Conservation (phyloP, 2,888 invertebrate genomes). For the Spialia ferax region DNA sequence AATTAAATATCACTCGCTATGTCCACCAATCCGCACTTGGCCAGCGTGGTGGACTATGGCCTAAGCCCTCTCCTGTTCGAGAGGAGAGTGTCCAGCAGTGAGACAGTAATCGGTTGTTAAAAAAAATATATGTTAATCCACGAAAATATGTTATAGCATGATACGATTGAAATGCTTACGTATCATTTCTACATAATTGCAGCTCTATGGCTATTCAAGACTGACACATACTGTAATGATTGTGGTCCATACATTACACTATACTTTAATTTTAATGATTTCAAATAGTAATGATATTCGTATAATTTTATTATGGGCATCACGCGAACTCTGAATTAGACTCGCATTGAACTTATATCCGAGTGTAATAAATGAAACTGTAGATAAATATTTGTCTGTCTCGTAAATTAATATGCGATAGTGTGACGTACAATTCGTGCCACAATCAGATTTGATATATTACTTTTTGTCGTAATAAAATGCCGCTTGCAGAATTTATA, state of each 20-base stretch:
- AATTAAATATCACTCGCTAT: too few species aligned
- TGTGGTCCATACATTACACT: slow-evolving; percentile 1
- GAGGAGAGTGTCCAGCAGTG: too few species aligned
- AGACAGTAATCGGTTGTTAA: too few species aligned
- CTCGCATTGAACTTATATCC: slow-evolving; percentile 39
- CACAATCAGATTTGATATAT: slow-evolving; percentile 19
- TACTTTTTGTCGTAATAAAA: neutral
- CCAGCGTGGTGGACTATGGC: too few species aligned
- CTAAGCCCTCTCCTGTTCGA: too few species aligned
- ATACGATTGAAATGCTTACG: neutral
- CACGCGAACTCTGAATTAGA: slow-evolving; percentile 65
- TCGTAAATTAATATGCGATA: slow-evolving; percentile 21
- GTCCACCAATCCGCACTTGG: too few species aligned
- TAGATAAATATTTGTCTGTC: slow-evolving; percentile 17
- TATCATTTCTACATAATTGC: neutral
- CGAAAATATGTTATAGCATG: too few species aligned
- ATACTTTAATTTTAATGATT: slow-evolving; percentile 37
- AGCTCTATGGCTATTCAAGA: neutral
- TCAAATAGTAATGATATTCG: slow-evolving; percentile 45
- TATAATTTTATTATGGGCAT: slow-evolving; percentile 45
- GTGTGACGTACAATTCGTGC: slow-evolving; percentile 10
- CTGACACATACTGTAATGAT: slow-evolving; percentile 6
- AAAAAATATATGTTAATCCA: too few species aligned
- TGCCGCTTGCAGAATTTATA: slow-evolving; percentile 1
- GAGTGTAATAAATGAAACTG: slow-evolving; percentile 13